A percentile compares a stretch with the other conserved stretches of the same genome.
These are phyloP conservation scores for Semnornis frantzii DNA, from an alignment of 2,113 vertebrate species.

Conservation along the genomic window DNA sequence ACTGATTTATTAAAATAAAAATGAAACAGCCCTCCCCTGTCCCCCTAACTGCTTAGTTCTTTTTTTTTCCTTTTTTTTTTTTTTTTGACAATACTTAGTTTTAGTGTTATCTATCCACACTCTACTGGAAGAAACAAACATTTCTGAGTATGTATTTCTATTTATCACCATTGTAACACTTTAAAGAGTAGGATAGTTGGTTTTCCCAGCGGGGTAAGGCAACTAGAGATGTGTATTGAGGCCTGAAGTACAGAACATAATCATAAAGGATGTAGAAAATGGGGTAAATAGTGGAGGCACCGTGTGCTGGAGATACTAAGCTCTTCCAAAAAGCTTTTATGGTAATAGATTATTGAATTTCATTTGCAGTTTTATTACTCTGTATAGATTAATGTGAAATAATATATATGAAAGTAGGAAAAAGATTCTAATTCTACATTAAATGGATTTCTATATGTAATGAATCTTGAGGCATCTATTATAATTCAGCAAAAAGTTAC, in stretches of 20 bases:
- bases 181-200: background rate
- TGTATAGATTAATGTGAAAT: slow-evolving; percentile 10
- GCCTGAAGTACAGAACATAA: background rate
- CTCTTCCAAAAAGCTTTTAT: slow-evolving; percentile 15
- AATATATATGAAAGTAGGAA: background rate
- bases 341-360: slow-evolving; percentile 46
- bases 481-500: background rate
- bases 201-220: background rate
- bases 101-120: background rate
- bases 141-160: background rate
- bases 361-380: background rate
- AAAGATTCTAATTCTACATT: background rate
- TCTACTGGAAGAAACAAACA: fast-evolving
- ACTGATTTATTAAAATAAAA: background rate
- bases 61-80: background rate
- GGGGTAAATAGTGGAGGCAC: background rate
- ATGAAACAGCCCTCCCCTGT: background rate
- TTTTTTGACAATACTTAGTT: background rate
- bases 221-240: background rate
- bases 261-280: background rate
- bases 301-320: background rate
- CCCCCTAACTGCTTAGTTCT: background rate
- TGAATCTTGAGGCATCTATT: background rate
- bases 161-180: background rate
- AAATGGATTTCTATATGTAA: background rate